Conservation (phyloP, 2,888 invertebrate species). For the Acrobasis repandana region DNA sequence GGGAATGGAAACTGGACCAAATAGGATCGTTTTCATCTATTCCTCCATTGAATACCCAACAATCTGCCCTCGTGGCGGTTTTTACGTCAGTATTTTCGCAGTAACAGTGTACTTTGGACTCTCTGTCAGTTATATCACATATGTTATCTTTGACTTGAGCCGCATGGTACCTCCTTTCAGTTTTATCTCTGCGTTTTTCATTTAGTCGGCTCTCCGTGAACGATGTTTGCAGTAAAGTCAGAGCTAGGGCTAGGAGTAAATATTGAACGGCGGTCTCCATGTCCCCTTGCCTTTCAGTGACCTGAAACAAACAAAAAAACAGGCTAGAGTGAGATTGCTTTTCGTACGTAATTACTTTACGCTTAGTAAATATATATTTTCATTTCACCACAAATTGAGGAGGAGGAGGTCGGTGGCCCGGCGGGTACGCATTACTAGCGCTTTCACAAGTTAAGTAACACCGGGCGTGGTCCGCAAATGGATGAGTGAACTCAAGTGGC, state of each 20-base stretch:
- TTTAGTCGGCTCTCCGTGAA: slow-evolving; percentile 78
- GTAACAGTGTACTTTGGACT: slow-evolving; percentile 85
- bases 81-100: slow-evolving; percentile 83
- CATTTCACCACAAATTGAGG: no score
- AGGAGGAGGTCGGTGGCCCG: no score
- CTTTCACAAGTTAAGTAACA: no score
- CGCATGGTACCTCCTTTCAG: slow-evolving; percentile 68
- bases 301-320: slow-evolving; percentile 71
- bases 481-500: no score
- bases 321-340: slow-evolving; percentile 33
- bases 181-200: slow-evolving; percentile 81
- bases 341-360: slow-evolving; percentile 26
- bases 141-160: slow-evolving; percentile 77
- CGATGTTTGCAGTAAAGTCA: slow-evolving; percentile 80
- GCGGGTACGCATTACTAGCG: no score
- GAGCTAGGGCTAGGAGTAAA: slow-evolving; percentile 77
- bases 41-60: slow-evolving; percentile 89
- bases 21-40: slow-evolving; percentile 86
- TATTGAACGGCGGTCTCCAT: slow-evolving; percentile 77
- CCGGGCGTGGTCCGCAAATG: no score
- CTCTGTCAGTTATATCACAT: slow-evolving; percentile 81
- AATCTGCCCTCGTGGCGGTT: slow-evolving; percentile 87
- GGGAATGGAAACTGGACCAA: slow-evolving; percentile 88
- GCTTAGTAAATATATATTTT: background rate
- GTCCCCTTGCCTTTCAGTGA: slow-evolving; percentile 52